phyloP scores from a whole-genome alignment of 2,888 invertebrate species.

The Phengaris arion region DNA sequence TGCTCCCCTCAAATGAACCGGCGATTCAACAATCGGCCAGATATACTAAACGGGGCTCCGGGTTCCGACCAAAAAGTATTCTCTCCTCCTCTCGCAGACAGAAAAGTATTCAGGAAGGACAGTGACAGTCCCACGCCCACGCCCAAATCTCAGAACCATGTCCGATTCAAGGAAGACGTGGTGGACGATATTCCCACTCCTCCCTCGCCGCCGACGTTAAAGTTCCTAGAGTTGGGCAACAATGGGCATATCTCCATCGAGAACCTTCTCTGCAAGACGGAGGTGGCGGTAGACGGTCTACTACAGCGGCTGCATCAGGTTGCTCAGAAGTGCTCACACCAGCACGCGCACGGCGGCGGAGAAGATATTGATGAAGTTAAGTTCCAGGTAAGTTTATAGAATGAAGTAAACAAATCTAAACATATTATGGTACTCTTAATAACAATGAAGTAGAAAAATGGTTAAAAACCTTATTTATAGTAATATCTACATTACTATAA shows the following conservation, averaged over 20 bases:
- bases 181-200: conserved; percentile 74
- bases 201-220: conserved; percentile 68
- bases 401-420: neutral
- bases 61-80: conserved; percentile 59
- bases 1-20: conserved; percentile 80
- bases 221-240: conserved; percentile 69
- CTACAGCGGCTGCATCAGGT: conserved; percentile 84
- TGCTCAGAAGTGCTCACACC: conserved; percentile 84
- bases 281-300: conserved; percentile 84
- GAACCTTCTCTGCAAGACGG: conserved; percentile 83
- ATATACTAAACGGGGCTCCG: conserved; percentile 67
- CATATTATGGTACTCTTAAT: no score
- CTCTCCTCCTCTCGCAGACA: conserved; percentile 61
- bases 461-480: no score
- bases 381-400: conserved; percentile 78
- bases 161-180: conserved; percentile 43
- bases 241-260: conserved; percentile 81
- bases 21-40: conserved; percentile 69
- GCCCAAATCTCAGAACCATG: conserved; percentile 65
- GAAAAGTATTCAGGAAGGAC: conserved; percentile 63
- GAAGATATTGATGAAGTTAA: conserved; percentile 87
- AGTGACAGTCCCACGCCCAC: conserved; percentile 55
- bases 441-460: no score
- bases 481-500: no score
- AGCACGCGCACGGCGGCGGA: conserved; percentile 87